phyloP scores from a whole-genome alignment of 2,888 invertebrate genomes.

The Lycophotia porphyrea region DNA sequence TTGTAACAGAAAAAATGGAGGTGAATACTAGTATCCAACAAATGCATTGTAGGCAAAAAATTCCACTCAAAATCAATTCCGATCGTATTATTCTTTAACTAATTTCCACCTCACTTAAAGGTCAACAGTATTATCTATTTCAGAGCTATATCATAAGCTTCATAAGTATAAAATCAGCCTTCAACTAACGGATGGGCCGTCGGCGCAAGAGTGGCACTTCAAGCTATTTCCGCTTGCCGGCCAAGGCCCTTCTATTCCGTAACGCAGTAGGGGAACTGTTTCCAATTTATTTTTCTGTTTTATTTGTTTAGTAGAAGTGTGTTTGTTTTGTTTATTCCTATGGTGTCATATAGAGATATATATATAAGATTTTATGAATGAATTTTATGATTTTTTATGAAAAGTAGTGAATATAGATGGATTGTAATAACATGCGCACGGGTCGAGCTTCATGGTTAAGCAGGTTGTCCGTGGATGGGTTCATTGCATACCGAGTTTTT shows the following conservation, averaged over 20 bases:
- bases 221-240: conserved; percentile 69
- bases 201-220: conserved; percentile 63
- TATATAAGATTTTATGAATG: too few species aligned
- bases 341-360: too few species aligned
- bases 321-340: conserved; percentile 30
- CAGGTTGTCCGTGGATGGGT: too few species aligned
- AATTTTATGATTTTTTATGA: too few species aligned
- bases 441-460: too few species aligned
- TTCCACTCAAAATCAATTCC: not conserved
- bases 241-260: conserved; percentile 62
- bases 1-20: too few species aligned
- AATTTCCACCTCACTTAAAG: not conserved
- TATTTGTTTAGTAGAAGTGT: conserved; percentile 15
- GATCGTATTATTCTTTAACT: not conserved
- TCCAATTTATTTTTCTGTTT: conserved; percentile 34
- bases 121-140: conserved; percentile 8
- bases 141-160: conserved; percentile 11
- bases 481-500: too few species aligned
- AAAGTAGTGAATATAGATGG: too few species aligned
- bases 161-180: conserved; percentile 53
- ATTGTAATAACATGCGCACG: too few species aligned
- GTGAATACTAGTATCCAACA: not conserved
- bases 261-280: conserved; percentile 38
- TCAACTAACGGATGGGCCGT: conserved; percentile 48
- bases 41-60: not conserved